phyloP scores from a whole-genome alignment of 1,140 invertebrate species.

The Heliconius hermathena region DNA sequence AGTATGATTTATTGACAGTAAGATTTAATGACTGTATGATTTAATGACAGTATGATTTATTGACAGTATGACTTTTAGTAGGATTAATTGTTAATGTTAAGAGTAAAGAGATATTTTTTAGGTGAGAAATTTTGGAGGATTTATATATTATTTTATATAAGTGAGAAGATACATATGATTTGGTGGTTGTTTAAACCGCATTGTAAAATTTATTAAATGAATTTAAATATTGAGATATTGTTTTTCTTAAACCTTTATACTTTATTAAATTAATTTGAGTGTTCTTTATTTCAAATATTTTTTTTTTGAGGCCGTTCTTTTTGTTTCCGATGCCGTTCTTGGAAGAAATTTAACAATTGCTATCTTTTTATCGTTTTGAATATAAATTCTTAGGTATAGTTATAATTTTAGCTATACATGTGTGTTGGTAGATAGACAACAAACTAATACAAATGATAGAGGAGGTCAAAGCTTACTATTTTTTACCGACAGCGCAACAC shows the following conservation, averaged over 20 bases:
- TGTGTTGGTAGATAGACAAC: too few relatives aligned
- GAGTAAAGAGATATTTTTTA: slow-evolving; percentile 35
- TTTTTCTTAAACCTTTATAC: not conserved
- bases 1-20: slow-evolving; percentile 11
- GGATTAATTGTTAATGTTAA: slow-evolving; percentile 24
- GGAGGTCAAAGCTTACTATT: too few relatives aligned
- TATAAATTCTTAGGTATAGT: too few relatives aligned
- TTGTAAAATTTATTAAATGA: slow-evolving; percentile 29
- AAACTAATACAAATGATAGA: too few relatives aligned
- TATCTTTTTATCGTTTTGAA: too few relatives aligned
- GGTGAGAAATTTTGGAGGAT: slow-evolving; percentile 34
- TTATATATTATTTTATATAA: slow-evolving; percentile 42
- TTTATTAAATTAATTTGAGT: not conserved
- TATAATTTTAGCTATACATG: too few relatives aligned
- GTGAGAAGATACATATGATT: slow-evolving; percentile 26
- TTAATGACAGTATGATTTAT: not conserved
- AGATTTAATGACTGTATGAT: too few relatives aligned
- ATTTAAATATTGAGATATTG: slow-evolving; percentile 3
- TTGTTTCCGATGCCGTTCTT: too few relatives aligned
- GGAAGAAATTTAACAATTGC: too few relatives aligned
- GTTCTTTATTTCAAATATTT: too few relatives aligned
- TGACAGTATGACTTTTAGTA: slow-evolving; percentile 11
- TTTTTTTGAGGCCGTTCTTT: too few relatives aligned
- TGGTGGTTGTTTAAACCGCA: slow-evolving; percentile 23
- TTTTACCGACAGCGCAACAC: too few relatives aligned